Evolutionary conservation across 2,888 invertebrate species (phyloP), one percentile per base, ranked within the genome.

Genomic region (Leptinotarsa juncta): DNA sequence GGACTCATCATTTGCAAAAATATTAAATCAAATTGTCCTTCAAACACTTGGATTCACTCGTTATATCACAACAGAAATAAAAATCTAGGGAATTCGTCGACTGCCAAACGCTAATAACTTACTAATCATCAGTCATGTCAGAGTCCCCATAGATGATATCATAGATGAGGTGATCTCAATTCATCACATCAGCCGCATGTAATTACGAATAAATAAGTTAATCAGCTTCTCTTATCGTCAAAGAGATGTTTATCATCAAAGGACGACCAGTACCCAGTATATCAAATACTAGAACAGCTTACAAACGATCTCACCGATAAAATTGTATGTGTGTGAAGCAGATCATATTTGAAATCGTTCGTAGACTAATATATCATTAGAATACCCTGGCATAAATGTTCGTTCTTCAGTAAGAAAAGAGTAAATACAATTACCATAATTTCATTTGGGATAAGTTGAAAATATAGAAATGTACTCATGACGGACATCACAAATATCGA

Each of bases 171-270:
- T 32, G 5, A 62, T 32, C 14, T 62, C 26, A 62, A 62, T 62
- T 32, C 16, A 32, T 42, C 62, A n/a, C 32, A 62, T 42, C 62
- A 62, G 0, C 32, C 16, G 32, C 32, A 16, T 62, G 1, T 62
- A 62, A 62, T 62, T 16, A 62, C 32, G 62, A 32, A 16, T 62
- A 4, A 32, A 32, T 15, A 32, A n/a, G 62, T 32, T 62, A n/a
- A 32, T 62, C 57, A 57, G 57, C 57, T 62, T 32, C 26, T 32
- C 32, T 62, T 62, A 62, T 62, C 62, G 62, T 62, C 62, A 62
- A 62, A 62, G 62, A 16, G 62, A n/a, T 16, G 16, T 26, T 10
- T 18, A 32, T 62, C 62, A 62, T 42, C 62, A 62, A 42, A 62
- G 62, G 62, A 32, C 62, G 62, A 18, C 26, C 62, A n/a, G 26